Conservation (phyloP, 2,113 vertebrate genomes). For the Seriola quinqueradiata region DNA sequence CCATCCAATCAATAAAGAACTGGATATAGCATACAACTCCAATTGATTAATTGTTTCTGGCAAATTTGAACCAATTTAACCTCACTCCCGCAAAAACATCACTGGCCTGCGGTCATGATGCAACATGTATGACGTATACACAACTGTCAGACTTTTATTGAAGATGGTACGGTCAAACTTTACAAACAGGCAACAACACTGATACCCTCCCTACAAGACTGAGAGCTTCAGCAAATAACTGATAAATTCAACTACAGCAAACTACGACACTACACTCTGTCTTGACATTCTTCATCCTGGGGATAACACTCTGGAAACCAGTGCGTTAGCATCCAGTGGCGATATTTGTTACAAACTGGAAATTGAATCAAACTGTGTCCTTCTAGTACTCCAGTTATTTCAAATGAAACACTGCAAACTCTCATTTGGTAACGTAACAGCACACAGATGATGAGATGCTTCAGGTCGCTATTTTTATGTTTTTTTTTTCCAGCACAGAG, state of each 20-base stretch:
- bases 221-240: background rate
- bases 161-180: background rate
- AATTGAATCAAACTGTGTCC: conserved; percentile 9
- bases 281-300: background rate
- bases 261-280: background rate
- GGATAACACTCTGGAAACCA: background rate
- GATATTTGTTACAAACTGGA: conserved; percentile 20
- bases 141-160: background rate
- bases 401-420: conserved; percentile 7
- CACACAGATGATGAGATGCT: background rate
- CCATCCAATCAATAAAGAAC: conserved; percentile 59
- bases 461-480: background rate
- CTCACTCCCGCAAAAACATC: conserved; percentile 23
- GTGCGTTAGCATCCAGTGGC: background rate
- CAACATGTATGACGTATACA: background rate
- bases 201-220: background rate
- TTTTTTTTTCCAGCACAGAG: background rate
- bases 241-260: background rate
- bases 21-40: conserved; percentile 47
- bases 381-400: conserved; percentile 15
- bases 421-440: conserved; percentile 1
- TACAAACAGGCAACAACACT: background rate
- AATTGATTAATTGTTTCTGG: conserved; percentile 56
- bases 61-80: conserved; percentile 56
- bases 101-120: background rate